These are phyloP conservation scores for Eutolmus rufibarbis DNA, from an alignment of 2,888 invertebrate species.

Conservation along the genomic window DNA sequence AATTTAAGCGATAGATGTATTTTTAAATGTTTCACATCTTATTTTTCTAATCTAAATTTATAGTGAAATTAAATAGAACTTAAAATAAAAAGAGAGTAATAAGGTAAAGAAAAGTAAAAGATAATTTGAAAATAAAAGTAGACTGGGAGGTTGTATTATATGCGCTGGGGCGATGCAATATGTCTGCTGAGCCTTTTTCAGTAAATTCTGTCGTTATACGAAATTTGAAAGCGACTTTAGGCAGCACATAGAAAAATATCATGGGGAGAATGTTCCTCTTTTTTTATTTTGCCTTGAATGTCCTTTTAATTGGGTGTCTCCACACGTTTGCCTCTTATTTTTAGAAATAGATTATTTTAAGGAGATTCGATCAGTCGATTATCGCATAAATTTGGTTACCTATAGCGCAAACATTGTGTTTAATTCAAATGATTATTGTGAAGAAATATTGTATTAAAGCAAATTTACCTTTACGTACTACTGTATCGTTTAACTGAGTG, in stretches of 20 bases:
- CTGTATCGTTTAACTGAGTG: slow-evolving; percentile 42
- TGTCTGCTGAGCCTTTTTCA: slow-evolving; percentile 25
- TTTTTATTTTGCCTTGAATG: background rate
- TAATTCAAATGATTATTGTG: background rate
- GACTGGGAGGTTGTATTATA: background rate
- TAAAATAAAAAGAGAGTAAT: background rate
- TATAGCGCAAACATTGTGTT: background rate
- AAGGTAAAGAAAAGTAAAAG: background rate
- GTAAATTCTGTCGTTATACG: background rate
- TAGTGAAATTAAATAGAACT: background rate
- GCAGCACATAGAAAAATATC: slow-evolving; percentile 3
- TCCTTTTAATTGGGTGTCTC: background rate
- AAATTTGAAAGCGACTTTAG: slow-evolving; percentile 8
- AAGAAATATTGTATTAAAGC: background rate
- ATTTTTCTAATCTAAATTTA: slow-evolving; percentile 6
- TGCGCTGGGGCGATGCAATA: slow-evolving; percentile 36
- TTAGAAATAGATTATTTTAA: background rate
- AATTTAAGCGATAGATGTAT: slow-evolving; percentile 7
- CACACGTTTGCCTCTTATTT: background rate
- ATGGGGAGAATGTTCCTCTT: background rate
- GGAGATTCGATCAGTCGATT: background rate
- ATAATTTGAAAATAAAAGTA: background rate
- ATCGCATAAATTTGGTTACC: background rate
- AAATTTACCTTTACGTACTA: slow-evolving; percentile 22
- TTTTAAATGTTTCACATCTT: slow-evolving; percentile 23